A percentile compares a stretch with the other conserved stretches of the same genome.
Conservation (phyloP, 2,888 invertebrate species). For the Andrena fulva region DNA sequence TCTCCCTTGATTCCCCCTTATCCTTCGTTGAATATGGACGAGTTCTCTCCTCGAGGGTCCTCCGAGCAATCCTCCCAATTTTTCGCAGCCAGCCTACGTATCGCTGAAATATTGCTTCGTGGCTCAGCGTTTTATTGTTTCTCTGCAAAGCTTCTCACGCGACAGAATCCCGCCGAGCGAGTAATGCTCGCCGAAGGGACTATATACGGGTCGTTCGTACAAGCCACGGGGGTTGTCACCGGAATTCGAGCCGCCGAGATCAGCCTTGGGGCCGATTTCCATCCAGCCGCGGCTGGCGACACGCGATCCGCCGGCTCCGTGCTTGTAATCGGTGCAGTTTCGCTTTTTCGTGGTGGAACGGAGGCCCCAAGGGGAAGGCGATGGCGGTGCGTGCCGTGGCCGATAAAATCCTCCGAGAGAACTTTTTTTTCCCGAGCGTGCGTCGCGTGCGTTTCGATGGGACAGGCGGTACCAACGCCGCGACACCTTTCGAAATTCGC, state of each 20-base stretch:
- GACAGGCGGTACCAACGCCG: constrained; percentile 4
- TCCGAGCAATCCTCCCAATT: too few species aligned
- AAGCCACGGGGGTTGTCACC: constrained; percentile 8
- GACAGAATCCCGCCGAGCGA: background rate
- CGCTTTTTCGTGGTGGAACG: constrained; percentile 29
- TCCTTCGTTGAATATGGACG: too few species aligned
- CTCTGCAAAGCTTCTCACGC: background rate
- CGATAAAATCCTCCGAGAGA: constrained; percentile 42
- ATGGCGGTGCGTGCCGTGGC: constrained; percentile 32
- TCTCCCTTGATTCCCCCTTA: too few species aligned
- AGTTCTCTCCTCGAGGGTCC: too few species aligned
- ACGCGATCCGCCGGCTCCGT: constrained; percentile 51
- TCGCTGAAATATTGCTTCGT: background rate
- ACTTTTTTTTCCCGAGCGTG: background rate
- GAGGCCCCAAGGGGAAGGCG: constrained; percentile 5
- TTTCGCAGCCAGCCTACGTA: too few species aligned
- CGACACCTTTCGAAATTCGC: constrained; percentile 19
- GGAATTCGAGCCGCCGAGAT: constrained; percentile 14
- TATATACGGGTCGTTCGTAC: constrained; percentile 8
- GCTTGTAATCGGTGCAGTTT: constrained; percentile 54
- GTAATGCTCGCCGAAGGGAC: background rate
- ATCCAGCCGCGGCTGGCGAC: constrained; percentile 2
- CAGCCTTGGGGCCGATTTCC: constrained; percentile 43
- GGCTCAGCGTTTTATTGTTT: background rate
- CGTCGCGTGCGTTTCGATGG: constrained; percentile 23